phyloP scores from a whole-genome alignment of 1,140 invertebrate genomes.

The Diabrotica virgifera region DNA sequence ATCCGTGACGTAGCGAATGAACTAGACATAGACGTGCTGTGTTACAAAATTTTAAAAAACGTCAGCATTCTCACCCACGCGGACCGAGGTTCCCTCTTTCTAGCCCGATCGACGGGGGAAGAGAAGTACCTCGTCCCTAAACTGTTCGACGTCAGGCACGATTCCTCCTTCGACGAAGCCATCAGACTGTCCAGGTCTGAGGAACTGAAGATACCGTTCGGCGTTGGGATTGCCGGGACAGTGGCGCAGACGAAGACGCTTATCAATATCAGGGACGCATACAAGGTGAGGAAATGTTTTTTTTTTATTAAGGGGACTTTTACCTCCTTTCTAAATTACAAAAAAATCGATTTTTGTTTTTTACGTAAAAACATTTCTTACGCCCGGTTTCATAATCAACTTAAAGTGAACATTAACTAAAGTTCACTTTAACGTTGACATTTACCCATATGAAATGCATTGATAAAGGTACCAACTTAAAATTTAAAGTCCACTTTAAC shows the following conservation, averaged over 20 bases:
- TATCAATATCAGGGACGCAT: slow-evolving; percentile 89
- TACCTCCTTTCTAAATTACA: no score
- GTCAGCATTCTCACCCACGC: slow-evolving; percentile 83
- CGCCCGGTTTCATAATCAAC: no score
- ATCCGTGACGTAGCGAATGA: slow-evolving; percentile 92
- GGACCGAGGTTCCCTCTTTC: slow-evolving; percentile 82
- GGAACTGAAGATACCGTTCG: slow-evolving; percentile 84
- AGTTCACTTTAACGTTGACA: no score
- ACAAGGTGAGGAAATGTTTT: slow-evolving; percentile 59
- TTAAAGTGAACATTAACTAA: no score
- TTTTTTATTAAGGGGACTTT: no score
- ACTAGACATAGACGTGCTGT: slow-evolving; percentile 87
- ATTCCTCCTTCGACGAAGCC: slow-evolving; percentile 79
- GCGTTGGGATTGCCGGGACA: slow-evolving; percentile 84
- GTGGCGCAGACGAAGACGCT: slow-evolving; percentile 84
- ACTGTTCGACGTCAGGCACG: slow-evolving; percentile 86
- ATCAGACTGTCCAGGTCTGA: slow-evolving; percentile 68
- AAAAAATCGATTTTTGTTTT: no score
- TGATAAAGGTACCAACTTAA: no score
- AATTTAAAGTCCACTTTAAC: no score
- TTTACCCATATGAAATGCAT: no score
- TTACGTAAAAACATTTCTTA: no score
- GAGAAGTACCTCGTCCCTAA: slow-evolving; percentile 83
- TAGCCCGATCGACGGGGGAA: slow-evolving; percentile 74
- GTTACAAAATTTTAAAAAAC: slow-evolving; percentile 92